Percentiles rank a stretch among this genome's conserved stretches.
phyloP scores from a whole-genome alignment of 2,113 vertebrate genomes.

The Aspidoscelis tigris region DNA sequence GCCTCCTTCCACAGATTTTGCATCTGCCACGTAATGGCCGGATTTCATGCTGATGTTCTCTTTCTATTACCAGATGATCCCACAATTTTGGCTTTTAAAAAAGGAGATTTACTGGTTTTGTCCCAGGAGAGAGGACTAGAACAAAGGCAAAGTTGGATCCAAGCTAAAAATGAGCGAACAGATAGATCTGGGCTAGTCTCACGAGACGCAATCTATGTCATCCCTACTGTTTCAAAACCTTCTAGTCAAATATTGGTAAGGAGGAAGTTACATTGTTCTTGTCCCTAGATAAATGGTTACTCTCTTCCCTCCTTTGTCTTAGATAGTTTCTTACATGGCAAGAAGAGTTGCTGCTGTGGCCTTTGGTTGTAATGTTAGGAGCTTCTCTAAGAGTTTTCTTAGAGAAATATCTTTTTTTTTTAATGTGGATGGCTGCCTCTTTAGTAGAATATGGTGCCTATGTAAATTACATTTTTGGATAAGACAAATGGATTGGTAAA shows the following conservation, averaged over 20 bases:
- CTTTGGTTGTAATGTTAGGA: background rate
- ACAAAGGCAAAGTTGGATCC: constrained; percentile 81
- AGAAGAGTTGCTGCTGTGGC: background rate
- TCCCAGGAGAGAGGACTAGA: constrained; percentile 79
- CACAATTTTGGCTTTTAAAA: constrained; percentile 86
- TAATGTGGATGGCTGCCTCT: no score
- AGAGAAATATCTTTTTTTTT: background rate
- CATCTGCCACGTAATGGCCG: constrained; percentile 29
- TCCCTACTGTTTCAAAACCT: constrained; percentile 89
- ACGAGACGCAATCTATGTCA: constrained; percentile 77
- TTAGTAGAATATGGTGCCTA: no score
- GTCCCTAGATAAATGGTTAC: background rate
- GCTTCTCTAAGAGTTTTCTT: background rate
- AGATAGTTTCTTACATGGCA: no score
- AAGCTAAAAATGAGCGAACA: constrained; percentile 83
- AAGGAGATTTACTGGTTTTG: constrained; percentile 89
- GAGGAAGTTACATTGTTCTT: background rate
- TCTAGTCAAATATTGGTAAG: constrained; percentile 87
- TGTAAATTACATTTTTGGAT: no score
- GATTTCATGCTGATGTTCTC: constrained; percentile 35
- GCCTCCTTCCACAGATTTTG: constrained; percentile 11
- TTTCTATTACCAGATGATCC: constrained; percentile 80
- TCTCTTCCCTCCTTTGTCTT: background rate
- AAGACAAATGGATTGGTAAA: no score
- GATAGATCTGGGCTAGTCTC: constrained; percentile 83